phyloP scores from a whole-genome alignment of 2,888 invertebrate species.

The Cephus pulcher region DNA sequence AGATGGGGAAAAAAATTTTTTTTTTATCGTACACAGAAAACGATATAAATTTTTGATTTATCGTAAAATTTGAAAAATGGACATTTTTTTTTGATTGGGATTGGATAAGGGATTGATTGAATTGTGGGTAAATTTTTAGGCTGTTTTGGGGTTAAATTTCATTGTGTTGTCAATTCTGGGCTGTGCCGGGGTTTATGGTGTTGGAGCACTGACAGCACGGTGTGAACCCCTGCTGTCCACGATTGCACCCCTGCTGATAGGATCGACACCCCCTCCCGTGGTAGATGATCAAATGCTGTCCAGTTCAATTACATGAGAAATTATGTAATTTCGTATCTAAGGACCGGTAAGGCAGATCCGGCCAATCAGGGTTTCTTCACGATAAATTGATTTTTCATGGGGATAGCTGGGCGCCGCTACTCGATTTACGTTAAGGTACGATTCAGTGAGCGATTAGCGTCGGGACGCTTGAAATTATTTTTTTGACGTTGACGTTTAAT shows the following conservation, averaged over 20 bases:
- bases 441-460: background rate
- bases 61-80: background rate
- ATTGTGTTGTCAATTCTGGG: background rate
- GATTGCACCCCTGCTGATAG: conserved; percentile 16
- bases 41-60: background rate
- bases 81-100: background rate
- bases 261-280: conserved; percentile 14
- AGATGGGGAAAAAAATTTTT: background rate
- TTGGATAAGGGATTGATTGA: background rate
- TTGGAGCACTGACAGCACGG: conserved; percentile 4
- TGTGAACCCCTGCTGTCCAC: conserved; percentile 15
- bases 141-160: background rate
- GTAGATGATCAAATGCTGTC: conserved; percentile 21
- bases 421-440: background rate
- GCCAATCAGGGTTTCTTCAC: background rate
- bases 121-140: background rate
- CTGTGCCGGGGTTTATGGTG: background rate
- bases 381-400: background rate
- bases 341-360: background rate
- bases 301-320: conserved; percentile 18
- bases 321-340: conserved; percentile 11
- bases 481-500: background rate
- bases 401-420: background rate
- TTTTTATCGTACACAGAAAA: background rate
- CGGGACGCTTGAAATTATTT: background rate